Evolutionary conservation across 1,140 invertebrate species (phyloP), one percentile per base, ranked within the genome.

Genomic region (Battus philenor): DNA sequence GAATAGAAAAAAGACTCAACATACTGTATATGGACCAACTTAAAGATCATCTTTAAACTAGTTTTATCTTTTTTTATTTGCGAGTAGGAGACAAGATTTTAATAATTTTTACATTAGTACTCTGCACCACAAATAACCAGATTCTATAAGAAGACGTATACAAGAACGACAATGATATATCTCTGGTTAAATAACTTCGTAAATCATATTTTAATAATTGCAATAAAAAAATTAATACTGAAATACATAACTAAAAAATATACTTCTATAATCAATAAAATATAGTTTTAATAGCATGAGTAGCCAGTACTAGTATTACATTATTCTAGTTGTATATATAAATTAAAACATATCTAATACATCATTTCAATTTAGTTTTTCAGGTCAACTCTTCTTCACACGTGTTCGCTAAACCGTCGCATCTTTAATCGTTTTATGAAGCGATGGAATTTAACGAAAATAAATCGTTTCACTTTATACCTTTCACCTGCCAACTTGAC

Each of bases 401-500:
- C 16, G 15, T 17, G 24, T 27, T n/a, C 24, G 12, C 1, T 18
- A 36, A 22, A 36, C 32, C n/a, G 38, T 27, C 12, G 30, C 30
- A 5, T 26, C 22, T 36, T 20, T 22, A 16, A 39, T 29, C 24
- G 15, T 16, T 22, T 18, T 12, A 34, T 22, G 4, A 20, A 17
- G 11, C 17, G 9, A 17, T 2, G 17, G 17, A 36, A 36, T 36
- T 36, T 16, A 26, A 41, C 22, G 29, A 41, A 41, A 41, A 39
- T 39, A 39, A 24, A 41, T 41, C 8, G 26, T 17, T 41, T 41
- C 22, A 41, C 24, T 41, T 41, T 41, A 41, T 41, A 41, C 24
- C 38, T 29, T 16, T 41, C 24, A 27, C 38, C 15, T 53, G 50
- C 31, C 52, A 54, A 44, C 36, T 33, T 46, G 38, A 54, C 50